phyloP scores from a whole-genome alignment of 1,140 invertebrate genomes.

The Macrostomum lignano region DNA sequence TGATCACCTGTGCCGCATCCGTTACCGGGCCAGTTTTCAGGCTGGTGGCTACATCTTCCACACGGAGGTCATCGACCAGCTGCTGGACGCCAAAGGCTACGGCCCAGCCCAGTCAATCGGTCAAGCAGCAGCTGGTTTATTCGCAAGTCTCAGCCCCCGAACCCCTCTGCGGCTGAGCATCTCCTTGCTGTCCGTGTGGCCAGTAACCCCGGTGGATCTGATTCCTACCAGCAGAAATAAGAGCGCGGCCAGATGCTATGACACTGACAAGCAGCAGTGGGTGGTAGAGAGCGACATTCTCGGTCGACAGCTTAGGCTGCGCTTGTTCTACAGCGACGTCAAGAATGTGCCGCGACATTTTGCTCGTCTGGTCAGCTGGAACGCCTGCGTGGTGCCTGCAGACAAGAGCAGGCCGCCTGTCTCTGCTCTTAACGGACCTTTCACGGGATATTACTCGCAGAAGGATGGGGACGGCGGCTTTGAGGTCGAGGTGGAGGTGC shows the following conservation, averaged over 20 bases:
- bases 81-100: slow-evolving; percentile 42
- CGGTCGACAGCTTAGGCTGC: slow-evolving; percentile 38
- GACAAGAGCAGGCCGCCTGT: slow-evolving; percentile 16
- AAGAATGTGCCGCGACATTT: slow-evolving; percentile 55
- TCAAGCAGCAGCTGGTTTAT: too few species aligned
- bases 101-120: too few species aligned
- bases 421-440: slow-evolving; percentile 41
- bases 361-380: slow-evolving; percentile 45
- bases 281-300: slow-evolving; percentile 46
- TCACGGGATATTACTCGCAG: slow-evolving; percentile 52
- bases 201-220: slow-evolving; percentile 40
- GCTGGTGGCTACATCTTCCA: slow-evolving; percentile 42
- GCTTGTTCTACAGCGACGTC: slow-evolving; percentile 52
- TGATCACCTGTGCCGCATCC: slow-evolving; percentile 45
- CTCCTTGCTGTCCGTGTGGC: too few species aligned
- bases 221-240: slow-evolving; percentile 13
- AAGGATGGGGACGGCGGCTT: slow-evolving; percentile 49
- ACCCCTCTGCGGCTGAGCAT: too few species aligned
- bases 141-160: too few species aligned
- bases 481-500: slow-evolving; percentile 20
- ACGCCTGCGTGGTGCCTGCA: slow-evolving; percentile 21
- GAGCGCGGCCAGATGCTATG: slow-evolving; percentile 40
- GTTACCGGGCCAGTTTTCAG: slow-evolving; percentile 40
- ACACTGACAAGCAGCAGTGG: slow-evolving; percentile 56
- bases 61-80: slow-evolving; percentile 45